A percentile compares a stretch with the other conserved stretches of the same genome.
Conservation (phyloP, 2,113 vertebrate genomes). For the Vireo altiloquus region DNA sequence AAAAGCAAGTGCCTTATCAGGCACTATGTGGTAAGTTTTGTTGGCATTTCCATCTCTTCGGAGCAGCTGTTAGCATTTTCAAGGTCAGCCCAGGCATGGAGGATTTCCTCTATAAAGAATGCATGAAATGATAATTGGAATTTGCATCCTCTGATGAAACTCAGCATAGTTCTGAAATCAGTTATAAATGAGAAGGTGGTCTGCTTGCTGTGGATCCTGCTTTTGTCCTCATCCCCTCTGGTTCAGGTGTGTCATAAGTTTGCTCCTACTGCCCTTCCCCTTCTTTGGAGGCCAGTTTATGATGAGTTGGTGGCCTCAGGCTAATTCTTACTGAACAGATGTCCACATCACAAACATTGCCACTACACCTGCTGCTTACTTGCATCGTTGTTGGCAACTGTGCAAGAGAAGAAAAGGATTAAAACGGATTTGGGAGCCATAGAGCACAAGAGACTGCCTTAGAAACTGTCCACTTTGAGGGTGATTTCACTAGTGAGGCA, state of each 20-base stretch:
- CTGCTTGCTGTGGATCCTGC: neutral
- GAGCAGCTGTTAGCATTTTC: conserved; percentile 54
- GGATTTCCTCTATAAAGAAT: conserved; percentile 9
- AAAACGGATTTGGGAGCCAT: neutral
- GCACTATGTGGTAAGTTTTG: neutral
- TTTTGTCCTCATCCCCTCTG: neutral
- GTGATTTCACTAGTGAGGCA: neutral
- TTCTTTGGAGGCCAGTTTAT: neutral
- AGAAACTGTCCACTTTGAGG: neutral
- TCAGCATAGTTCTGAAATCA: neutral
- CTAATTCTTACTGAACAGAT: neutral
- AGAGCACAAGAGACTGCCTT: neutral
- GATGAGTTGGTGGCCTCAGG: neutral
- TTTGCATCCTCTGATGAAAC: conserved; percentile 16
- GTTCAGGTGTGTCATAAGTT: neutral
- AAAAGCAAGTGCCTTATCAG: conserved; percentile 7
- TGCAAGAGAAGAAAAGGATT: neutral
- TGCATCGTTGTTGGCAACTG: neutral
- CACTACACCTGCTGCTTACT: neutral
- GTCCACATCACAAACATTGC: neutral
- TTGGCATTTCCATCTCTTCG: conserved; percentile 12
- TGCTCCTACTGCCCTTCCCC: neutral
- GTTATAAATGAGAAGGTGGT: neutral
- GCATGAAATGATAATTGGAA: neutral
- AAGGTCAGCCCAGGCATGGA: conserved; percentile 23